Percentiles rank a stretch among this genome's conserved stretches.
These are phyloP conservation scores for Melangyna quadrimaculata DNA, from an alignment of 2,888 invertebrate genomes.

Conservation along the genomic window DNA sequence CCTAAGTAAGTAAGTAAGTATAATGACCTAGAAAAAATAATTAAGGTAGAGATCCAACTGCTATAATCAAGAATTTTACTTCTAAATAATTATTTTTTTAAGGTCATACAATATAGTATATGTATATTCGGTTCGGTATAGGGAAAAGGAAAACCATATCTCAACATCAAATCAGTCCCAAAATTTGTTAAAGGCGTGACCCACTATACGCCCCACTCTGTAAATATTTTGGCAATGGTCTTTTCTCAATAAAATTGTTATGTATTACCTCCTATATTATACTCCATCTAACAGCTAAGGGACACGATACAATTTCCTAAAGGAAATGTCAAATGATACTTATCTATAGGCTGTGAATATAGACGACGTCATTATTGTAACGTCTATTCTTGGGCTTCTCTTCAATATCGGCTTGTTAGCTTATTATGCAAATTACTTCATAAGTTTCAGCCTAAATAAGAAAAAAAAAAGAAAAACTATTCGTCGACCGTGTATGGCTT, in stretches of 20 bases:
- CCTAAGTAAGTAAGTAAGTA: no score
- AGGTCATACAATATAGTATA: background rate
- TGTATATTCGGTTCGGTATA: background rate
- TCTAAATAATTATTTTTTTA: background rate
- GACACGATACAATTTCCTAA: background rate
- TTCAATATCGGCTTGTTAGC: slow-evolving; percentile 1
- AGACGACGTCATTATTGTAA: slow-evolving; percentile 30
- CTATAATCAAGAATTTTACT: background rate
- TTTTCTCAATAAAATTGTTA: slow-evolving; percentile 6
- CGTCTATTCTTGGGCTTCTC: background rate
- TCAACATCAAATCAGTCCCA: slow-evolving; percentile 1
- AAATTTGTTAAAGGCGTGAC: background rate
- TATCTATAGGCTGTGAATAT: slow-evolving; percentile 33
- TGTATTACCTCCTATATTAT: background rate
- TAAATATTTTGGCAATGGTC: background rate
- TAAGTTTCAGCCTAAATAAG: background rate
- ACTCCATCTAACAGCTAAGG: background rate
- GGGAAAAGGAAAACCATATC: background rate
- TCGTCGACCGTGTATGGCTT: background rate
- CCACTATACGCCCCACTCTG: background rate
- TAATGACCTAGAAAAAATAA: background rate
- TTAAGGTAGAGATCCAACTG: background rate
- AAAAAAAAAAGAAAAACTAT: background rate
- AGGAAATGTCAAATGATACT: slow-evolving; percentile 28
- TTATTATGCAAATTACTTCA: slow-evolving; percentile 47